These are phyloP conservation scores for Pentamera pediparva DNA, from an alignment of 53 echinoderm and acorn worm genomes.

Conservation along the genomic window DNA sequence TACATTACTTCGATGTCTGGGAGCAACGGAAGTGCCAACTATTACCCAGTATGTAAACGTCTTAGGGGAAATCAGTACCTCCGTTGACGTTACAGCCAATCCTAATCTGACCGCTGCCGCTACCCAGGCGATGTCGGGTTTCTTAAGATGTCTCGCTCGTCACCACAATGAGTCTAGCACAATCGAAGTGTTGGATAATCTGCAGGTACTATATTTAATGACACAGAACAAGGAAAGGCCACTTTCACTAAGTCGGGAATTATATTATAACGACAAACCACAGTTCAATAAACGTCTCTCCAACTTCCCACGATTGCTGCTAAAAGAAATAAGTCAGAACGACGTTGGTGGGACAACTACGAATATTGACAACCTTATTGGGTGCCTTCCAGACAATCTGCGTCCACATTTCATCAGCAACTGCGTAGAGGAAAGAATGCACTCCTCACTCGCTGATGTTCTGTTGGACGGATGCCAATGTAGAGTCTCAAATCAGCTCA, in stretches of 20 bases:
- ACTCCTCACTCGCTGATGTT: not conserved
- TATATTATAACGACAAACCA: conserved; percentile 20
- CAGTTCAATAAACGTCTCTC: conserved; percentile 16
- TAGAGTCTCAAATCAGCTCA: not conserved
- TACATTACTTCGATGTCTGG: not conserved
- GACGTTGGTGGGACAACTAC: not conserved
- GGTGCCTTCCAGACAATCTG: conserved; percentile 9
- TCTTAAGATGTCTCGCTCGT: conserved; percentile 7
- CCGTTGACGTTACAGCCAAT: not conserved
- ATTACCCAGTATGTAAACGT: conserved; percentile 3
- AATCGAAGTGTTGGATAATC: not conserved
- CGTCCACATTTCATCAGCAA: conserved; percentile 22
- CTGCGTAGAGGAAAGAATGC: conserved; percentile 15
- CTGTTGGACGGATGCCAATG: not conserved
- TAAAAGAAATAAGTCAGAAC: conserved; percentile 8
- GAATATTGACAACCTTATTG: conserved; percentile 6
- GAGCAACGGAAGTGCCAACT: not conserved
- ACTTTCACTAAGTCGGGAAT: conserved; percentile 7
- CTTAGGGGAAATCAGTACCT: not conserved
- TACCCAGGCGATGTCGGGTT: conserved; percentile 8
- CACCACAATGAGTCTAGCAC: not conserved
- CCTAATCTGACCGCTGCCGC: conserved; percentile 24
- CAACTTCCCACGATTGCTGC: not conserved
- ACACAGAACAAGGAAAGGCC: not conserved
- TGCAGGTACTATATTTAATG: conserved; percentile 16